These are phyloP conservation scores for Pseudomyrmex sp. DNA, from an alignment of 1,140 invertebrate species.

Conservation along the genomic window DNA sequence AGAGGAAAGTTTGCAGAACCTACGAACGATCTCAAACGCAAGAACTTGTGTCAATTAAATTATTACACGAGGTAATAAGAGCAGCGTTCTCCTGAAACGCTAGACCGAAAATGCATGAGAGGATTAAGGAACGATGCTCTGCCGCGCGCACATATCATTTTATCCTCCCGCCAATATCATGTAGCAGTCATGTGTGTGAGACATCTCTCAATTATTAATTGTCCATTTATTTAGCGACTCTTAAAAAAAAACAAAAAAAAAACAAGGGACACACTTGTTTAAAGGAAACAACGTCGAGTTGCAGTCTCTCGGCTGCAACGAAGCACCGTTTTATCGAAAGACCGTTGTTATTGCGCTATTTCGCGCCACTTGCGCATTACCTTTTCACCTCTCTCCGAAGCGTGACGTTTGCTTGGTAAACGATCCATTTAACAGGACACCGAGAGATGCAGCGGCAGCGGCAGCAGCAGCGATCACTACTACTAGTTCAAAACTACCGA, in stretches of 20 bases:
- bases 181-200: background rate
- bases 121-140: conserved; percentile 6
- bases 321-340: background rate
- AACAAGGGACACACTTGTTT: background rate
- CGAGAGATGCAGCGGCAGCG: background rate
- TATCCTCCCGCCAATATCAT: background rate
- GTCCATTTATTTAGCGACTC: conserved; percentile 13
- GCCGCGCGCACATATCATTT: background rate
- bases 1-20: conserved; percentile 30
- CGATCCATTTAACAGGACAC: conserved; percentile 31
- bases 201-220: background rate
- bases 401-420: conserved; percentile 1
- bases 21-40: conserved; percentile 35
- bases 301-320: background rate
- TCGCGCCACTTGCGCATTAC: background rate
- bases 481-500: conserved; percentile 25
- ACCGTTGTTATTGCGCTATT: background rate
- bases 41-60: conserved; percentile 46
- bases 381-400: background rate
- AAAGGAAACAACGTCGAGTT: background rate
- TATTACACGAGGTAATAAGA: background rate
- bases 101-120: conserved; percentile 18
- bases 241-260: no score
- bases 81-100: background rate
- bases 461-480: background rate